Conservation (phyloP, 2,888 invertebrate genomes). For the Oasisia sp. region DNA sequence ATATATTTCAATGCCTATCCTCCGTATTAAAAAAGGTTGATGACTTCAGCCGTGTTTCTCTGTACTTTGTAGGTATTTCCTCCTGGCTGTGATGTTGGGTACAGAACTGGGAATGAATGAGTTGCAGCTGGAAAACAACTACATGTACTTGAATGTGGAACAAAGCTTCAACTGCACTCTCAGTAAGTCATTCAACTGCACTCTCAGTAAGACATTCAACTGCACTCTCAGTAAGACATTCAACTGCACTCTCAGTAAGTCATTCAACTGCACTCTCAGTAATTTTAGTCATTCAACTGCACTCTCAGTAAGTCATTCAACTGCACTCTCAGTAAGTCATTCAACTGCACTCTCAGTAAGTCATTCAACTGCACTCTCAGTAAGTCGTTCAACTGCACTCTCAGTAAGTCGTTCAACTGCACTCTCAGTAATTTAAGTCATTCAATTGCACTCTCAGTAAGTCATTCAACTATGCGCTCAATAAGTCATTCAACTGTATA, state of each 20-base stretch:
- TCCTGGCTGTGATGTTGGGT: constrained; percentile 22
- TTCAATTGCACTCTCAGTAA: not conserved
- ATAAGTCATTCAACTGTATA: not conserved
- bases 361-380: not conserved
- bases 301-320: not conserved
- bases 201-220: not conserved
- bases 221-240: not conserved
- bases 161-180: constrained; percentile 23
- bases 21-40: no score
- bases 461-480: not conserved
- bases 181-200: constrained; percentile 19
- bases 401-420: not conserved
- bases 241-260: not conserved
- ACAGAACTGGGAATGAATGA: constrained; percentile 5
- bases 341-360: not conserved
- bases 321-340: not conserved
- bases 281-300: not conserved
- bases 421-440: not conserved
- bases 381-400: not conserved
- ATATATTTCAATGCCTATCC: no score
- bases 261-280: not conserved
- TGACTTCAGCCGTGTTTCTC: no score
- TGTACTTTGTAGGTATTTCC: constrained; percentile 26
- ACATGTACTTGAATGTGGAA: constrained; percentile 6
- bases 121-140: constrained; percentile 24